Conservation (phyloP, 2,797 vertebrate species). For the Menidia menidia region DNA sequence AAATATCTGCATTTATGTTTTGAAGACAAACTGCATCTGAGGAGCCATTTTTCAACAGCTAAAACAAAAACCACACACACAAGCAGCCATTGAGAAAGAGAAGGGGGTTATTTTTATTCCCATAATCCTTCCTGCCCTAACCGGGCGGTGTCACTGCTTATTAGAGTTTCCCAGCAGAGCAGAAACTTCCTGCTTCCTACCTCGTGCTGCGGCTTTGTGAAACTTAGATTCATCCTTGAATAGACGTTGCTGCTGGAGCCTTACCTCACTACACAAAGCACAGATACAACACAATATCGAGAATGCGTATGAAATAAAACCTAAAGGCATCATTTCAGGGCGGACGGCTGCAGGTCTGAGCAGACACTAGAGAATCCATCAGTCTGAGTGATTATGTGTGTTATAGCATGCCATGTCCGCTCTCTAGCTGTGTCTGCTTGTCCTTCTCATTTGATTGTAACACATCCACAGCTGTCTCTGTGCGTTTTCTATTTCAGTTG, state of each 20-base stretch:
- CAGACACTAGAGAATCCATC: not conserved
- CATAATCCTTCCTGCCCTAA: constrained; percentile 76
- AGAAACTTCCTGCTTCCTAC: constrained; percentile 63
- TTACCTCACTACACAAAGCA: not conserved
- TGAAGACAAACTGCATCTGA: not conserved
- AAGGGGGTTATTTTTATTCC: constrained; percentile 72
- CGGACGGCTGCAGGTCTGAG: not conserved
- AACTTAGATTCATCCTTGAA: constrained; percentile 17
- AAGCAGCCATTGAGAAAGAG: constrained; percentile 37
- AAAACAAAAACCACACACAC: constrained; percentile 8
- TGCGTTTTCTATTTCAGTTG: constrained; percentile 4
- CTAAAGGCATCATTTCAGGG: not conserved
- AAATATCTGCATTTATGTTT: not conserved
- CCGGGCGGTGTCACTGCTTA: constrained; percentile 67
- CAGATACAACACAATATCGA: not conserved
- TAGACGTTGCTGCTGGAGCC: not conserved
- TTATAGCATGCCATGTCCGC: not conserved
- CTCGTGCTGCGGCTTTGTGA: constrained; percentile 23
- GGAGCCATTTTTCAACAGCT: constrained; percentile 12
- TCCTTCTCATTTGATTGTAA: constrained; percentile 7
- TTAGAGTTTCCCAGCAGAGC: constrained; percentile 61
- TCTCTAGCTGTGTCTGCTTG: not conserved
- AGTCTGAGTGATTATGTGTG: constrained; percentile 9
- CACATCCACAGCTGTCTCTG: not conserved
- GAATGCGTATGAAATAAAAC: not conserved